These are phyloP conservation scores for Paracanthobrama guichenoti DNA, from an alignment of 2,113 vertebrate genomes.

Conservation along the genomic window DNA sequence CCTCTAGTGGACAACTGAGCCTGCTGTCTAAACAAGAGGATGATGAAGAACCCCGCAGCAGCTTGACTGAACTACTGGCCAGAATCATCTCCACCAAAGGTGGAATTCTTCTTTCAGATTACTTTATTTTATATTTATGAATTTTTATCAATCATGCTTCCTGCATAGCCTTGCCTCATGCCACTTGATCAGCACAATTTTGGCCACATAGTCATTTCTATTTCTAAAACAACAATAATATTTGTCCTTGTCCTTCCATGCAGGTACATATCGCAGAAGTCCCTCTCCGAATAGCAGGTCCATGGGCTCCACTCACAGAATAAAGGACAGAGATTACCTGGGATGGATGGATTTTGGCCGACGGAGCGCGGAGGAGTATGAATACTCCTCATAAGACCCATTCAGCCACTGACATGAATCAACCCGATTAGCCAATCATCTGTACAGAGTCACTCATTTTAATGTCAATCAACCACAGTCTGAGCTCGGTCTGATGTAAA, in stretches of 20 bases:
- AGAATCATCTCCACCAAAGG: constrained; percentile 75
- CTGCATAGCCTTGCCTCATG: no score
- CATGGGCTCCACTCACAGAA: constrained; percentile 84
- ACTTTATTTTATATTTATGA: background rate
- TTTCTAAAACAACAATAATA: no score
- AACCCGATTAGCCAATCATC: constrained; percentile 45
- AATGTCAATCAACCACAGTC: constrained; percentile 67
- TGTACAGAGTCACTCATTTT: constrained; percentile 64
- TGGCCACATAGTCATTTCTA: background rate
- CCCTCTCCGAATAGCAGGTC: constrained; percentile 80
- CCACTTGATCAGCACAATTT: background rate
- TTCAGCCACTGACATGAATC: constrained; percentile 7
- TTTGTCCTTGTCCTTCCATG: background rate
- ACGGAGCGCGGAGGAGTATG: constrained; percentile 90
- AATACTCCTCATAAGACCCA: constrained; percentile 84
- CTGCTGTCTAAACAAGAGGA: constrained; percentile 59
- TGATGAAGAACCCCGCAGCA: constrained; percentile 50
- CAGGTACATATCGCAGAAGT: constrained; percentile 64
- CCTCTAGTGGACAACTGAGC: constrained; percentile 54
- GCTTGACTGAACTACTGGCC: constrained; percentile 71
- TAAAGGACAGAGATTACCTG: constrained; percentile 94
- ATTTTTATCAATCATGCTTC: background rate
- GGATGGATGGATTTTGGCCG: constrained; percentile 99
- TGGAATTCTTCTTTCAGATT: constrained; percentile 29
- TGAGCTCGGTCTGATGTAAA: constrained; percentile 68